Base-by-base conservation (phyloP, 2,113 vertebrate genomes). In the Heterocephalus glaber region DNA sequence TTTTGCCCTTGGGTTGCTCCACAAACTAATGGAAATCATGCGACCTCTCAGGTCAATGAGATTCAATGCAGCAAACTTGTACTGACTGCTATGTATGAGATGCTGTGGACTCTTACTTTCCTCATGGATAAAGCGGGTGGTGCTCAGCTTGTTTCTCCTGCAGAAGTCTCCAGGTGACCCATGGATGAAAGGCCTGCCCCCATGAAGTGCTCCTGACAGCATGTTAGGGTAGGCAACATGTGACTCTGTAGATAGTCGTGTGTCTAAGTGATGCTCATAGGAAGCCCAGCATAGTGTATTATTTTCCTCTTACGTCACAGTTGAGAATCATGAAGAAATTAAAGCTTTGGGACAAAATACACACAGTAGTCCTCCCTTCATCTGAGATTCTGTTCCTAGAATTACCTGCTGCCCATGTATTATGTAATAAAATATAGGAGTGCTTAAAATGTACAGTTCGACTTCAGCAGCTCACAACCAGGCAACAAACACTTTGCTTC, bases 1-100 rank as follows among this genome's bases (percentile, higher is more conserved):
- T 60, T 41, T 79, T 76, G 72, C 56, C 83, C 61, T 86, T 92
- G 89, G 20, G 14, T 74, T 74, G 47, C 70, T 92, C 77, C 49
- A 14, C 20, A 68, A 86, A 85, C 19, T 12, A 70, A 83, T 91
- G 79, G 86, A 91, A 96, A 92, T 83, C 72, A 80, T 16, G 26
- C 0, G 60, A 79, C 91, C 89, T 52, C n/a, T 17, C 0, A 14
- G 79, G 91, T 89, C 72, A 83, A 47, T 54, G 91, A 2, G 56
- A 94, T 84, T 93, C 93, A 38, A 66, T 77, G 72, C 24, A 0
- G 41, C 84, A 77, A 58, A 35, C 47, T 30, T 58, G 10, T 0
- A 82, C 1, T 61, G 84, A 47, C 56, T 19, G 58, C 44, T 17
- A 11, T 6, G 2, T 6, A 12, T 5, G 41, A 93, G 87, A 24